Conservation (phyloP, 2,113 vertebrate genomes). For the Fregata magnificens region DNA sequence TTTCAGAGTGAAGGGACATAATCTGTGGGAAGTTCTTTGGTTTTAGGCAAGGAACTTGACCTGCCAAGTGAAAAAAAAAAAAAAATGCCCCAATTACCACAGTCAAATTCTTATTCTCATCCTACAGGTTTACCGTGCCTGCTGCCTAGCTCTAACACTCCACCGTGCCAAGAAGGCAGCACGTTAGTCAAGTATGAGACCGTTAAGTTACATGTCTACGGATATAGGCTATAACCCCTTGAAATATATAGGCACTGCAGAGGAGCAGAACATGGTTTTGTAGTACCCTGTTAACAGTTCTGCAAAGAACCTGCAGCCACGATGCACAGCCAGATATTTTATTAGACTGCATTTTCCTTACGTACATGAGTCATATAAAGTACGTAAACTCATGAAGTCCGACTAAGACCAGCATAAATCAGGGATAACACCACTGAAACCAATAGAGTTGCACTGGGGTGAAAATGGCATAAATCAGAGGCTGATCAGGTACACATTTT, state of each 20-base stretch:
- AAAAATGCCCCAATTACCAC: neutral
- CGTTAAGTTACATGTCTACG: neutral
- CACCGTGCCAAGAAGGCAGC: neutral
- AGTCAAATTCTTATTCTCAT: neutral
- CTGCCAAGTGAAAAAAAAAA: neutral
- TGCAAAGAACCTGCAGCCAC: neutral
- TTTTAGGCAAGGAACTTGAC: neutral
- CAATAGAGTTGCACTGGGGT: constrained; percentile 4
- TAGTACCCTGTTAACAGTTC: neutral
- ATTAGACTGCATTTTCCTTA: constrained; percentile 22
- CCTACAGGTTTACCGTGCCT: neutral
- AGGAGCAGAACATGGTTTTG: neutral
- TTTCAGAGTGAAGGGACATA: neutral
- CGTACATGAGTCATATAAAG: constrained; percentile 33
- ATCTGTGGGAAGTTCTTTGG: neutral
- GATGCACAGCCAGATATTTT: constrained; percentile 17
- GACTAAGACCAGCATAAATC: constrained; percentile 43
- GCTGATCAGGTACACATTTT: constrained; percentile 56
- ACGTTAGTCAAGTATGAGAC: neutral
- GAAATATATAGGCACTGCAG: constrained; percentile 4
- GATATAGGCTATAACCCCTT: neutral
- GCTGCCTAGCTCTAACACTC: neutral
- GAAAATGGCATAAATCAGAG: constrained; percentile 57
- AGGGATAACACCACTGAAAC: neutral
- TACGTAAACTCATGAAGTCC: constrained; percentile 47